Evolutionary conservation across 2,113 vertebrate genomes (phyloP), one percentile per base, ranked within the genome.

Genomic region (Australoheros scitulus): DNA sequence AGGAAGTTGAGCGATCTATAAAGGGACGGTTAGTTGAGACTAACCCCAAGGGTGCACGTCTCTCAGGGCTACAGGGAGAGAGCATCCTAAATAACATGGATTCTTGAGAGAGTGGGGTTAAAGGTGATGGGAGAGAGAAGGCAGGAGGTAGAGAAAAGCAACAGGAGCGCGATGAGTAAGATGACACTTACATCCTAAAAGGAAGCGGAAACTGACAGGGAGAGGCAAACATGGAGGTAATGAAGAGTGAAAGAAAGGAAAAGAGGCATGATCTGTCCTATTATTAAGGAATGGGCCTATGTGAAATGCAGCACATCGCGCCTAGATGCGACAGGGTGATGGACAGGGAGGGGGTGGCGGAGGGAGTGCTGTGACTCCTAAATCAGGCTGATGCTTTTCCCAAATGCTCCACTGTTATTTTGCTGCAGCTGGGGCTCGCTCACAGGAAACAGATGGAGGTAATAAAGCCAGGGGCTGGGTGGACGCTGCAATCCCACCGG

Each of bases 381-480:
- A 87, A 85, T 88, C 50, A 88, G 92, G 61, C 79, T 60, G 61
- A 86, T 83, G 70, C 81, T 87, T 86, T 81, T 59, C 87, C 84
- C 83, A 85, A 87, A 91, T 52, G 84, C 79, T 52, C 79, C 2
- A n/a, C 86, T 79, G 80, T 79, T 83, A 88, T 85, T 87, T 70
- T 55, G 50, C 63, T 59, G 22, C 88, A 88, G 89, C 85, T 84
- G 81, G 29, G 82, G 29, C 64, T 85, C 5, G 56, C 91, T 88
- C 55, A 52, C 74, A 89, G 85, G 87, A 92, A 93, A 91, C 88
- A 92, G 85, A 94, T 94, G 88, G 88, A 80, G 77, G 82, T 72
- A 90, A 87, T 89, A 92, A 90, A 90, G 72, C 77, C 55, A 36
- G 56, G 80, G 85, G 88, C 77, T 65, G 32, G 84, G 74, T 75